Evolutionary conservation across 2,888 invertebrate species (phyloP).

Genomic region (Eupithecia abbreviata): DNA sequence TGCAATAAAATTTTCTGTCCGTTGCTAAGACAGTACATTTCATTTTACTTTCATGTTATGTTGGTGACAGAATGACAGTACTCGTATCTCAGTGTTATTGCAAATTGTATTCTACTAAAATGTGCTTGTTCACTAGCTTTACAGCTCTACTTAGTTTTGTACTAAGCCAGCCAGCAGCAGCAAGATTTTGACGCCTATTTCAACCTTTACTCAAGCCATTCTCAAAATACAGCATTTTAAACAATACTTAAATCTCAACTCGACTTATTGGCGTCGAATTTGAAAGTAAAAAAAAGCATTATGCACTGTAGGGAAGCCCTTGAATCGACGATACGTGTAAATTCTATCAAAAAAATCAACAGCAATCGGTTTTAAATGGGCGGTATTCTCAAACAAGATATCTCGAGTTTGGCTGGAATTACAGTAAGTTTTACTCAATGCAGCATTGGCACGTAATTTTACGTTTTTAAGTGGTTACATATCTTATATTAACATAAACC

Average conservation of each 20-base stretch:
- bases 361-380: too few relatives aligned
- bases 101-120: neutral
- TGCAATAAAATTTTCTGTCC: slow-evolving; percentile 21
- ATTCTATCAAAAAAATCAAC: too few relatives aligned
- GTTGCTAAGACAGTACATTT: slow-evolving; percentile 10
- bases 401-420: neutral
- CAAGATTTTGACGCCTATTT: neutral
- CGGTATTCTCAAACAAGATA: too few relatives aligned
- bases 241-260: too few relatives aligned
- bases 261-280: too few relatives aligned
- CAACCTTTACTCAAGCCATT: neutral
- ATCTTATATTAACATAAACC: neutral
- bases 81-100: neutral
- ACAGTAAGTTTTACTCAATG: neutral
- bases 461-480: neutral
- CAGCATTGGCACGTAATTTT: neutral
- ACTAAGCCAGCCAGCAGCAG: neutral
- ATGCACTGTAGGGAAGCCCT: too few relatives aligned
- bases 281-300: too few relatives aligned
- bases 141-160: neutral
- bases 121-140: neutral
- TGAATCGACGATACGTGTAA: too few relatives aligned
- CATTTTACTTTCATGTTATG: neutral
- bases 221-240: too few relatives aligned
- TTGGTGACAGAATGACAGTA: slow-evolving; percentile 5